A percentile compares a stretch with the other conserved stretches of the same genome.
phyloP scores from a whole-genome alignment of 2,113 vertebrate genomes.

The Siniperca knerii region DNA sequence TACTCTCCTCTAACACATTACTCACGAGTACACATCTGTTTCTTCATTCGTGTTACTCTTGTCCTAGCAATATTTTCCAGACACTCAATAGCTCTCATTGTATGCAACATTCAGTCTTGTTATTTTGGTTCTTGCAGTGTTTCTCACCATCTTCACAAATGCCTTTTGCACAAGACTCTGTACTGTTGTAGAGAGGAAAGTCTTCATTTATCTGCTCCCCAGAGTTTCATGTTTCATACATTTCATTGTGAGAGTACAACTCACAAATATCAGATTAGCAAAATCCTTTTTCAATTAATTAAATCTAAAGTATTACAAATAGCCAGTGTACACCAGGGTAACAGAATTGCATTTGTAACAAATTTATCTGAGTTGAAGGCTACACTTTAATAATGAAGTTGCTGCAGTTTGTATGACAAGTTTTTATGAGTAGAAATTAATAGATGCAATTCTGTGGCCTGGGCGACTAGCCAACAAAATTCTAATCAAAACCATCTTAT shows the following conservation, averaged over 20 bases:
- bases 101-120: not conserved
- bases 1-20: constrained; percentile 25
- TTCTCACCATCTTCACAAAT: constrained; percentile 18
- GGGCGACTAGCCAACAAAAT: constrained; percentile 17
- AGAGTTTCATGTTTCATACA: not conserved
- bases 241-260: not conserved
- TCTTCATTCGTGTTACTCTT: constrained; percentile 19
- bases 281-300: constrained; percentile 21
- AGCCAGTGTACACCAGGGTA: not conserved
- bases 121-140: constrained; percentile 3
- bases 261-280: constrained; percentile 27
- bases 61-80: not conserved
- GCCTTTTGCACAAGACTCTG: not conserved
- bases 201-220: not conserved
- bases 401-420: not conserved
- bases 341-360: not conserved
- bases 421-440: constrained; percentile 18
- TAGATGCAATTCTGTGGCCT: not conserved
- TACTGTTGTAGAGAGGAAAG: not conserved
- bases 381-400: constrained; percentile 31
- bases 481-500: constrained; percentile 19
- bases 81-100: not conserved
- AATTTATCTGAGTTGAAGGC: constrained; percentile 12
- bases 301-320: not conserved
- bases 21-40: constrained; percentile 26